Percentiles rank a stretch among this genome's conserved stretches.
phyloP scores from a whole-genome alignment of 1,140 invertebrate genomes.

The Calliopsis andreniformis region DNA sequence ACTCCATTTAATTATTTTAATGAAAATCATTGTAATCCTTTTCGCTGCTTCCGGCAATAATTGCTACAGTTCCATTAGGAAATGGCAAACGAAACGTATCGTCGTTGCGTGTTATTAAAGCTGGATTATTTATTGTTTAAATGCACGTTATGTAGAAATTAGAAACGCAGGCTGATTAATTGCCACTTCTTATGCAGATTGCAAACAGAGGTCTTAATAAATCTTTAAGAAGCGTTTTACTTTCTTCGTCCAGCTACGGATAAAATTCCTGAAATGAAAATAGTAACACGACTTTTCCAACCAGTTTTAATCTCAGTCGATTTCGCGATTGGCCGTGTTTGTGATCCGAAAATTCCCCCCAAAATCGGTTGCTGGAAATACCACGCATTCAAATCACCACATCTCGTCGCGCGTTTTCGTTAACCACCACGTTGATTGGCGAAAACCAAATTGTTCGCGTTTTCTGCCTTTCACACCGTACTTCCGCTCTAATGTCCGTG shows the following conservation, averaged over 20 bases:
- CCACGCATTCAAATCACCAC: slow-evolving; percentile 11
- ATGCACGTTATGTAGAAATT: too few relatives aligned
- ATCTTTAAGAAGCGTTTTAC: too few relatives aligned
- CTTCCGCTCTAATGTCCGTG: not conserved
- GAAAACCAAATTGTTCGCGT: not conserved
- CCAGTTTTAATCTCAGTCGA: slow-evolving; percentile 32
- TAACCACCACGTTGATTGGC: slow-evolving; percentile 12
- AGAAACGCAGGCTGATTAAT: too few relatives aligned
- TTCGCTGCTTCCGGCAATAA: not conserved
- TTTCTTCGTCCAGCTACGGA: too few relatives aligned
- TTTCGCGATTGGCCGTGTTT: slow-evolving; percentile 7
- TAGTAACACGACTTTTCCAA: slow-evolving; percentile 1
- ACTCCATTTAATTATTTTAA: slow-evolving; percentile 8
- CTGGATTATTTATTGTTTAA: too few relatives aligned
- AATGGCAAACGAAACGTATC: not conserved
- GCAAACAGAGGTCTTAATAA: too few relatives aligned
- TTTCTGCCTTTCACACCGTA: not conserved
- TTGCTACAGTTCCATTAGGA: not conserved
- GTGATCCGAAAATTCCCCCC: slow-evolving; percentile 1
- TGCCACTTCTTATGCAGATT: too few relatives aligned
- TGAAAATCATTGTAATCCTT: not conserved
- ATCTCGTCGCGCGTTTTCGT: not conserved
- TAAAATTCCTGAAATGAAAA: too few relatives aligned
- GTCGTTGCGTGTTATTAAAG: not conserved
- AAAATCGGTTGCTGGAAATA: not conserved